phyloP scores from a whole-genome alignment of 2,888 invertebrate species.

The Pseudeuparius sepicola region DNA sequence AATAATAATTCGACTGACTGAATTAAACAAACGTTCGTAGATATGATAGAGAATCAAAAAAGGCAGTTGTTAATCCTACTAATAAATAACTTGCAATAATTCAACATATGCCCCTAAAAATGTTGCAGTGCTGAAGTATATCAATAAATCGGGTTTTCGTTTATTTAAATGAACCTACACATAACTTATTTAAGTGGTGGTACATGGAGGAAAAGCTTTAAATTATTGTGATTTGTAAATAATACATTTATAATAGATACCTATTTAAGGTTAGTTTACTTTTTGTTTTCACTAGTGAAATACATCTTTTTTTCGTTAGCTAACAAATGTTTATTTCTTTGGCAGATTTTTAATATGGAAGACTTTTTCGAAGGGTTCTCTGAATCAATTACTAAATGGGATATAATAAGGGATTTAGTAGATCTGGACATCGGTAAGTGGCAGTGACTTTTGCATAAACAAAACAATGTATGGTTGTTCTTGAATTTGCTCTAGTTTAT shows the following conservation, averaged over 20 bases:
- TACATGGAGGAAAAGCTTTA: too few relatives aligned
- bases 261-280: too few relatives aligned
- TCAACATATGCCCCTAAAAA: conserved; percentile 1
- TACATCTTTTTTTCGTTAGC: too few relatives aligned
- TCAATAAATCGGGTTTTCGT: background rate
- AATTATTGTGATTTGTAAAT: too few relatives aligned
- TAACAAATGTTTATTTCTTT: too few relatives aligned
- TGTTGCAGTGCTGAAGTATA: conserved; percentile 1
- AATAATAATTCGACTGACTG: too few relatives aligned
- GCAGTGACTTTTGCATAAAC: background rate
- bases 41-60: too few relatives aligned
- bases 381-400: background rate
- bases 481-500: background rate
- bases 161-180: background rate
- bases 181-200: conserved; percentile 1
- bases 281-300: too few relatives aligned
- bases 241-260: too few relatives aligned
- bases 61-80: too few relatives aligned
- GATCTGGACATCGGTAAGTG: background rate
- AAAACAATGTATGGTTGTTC: background rate
- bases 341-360: conserved; percentile 1
- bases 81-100: background rate
- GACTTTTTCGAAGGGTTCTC: conserved; percentile 1
- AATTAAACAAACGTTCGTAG: too few relatives aligned
- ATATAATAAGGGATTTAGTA: background rate